A percentile compares a stretch with the other conserved stretches of the same genome.
phyloP scores from a whole-genome alignment of 2,888 invertebrate species.

The Trileptium ribeirensis region DNA sequence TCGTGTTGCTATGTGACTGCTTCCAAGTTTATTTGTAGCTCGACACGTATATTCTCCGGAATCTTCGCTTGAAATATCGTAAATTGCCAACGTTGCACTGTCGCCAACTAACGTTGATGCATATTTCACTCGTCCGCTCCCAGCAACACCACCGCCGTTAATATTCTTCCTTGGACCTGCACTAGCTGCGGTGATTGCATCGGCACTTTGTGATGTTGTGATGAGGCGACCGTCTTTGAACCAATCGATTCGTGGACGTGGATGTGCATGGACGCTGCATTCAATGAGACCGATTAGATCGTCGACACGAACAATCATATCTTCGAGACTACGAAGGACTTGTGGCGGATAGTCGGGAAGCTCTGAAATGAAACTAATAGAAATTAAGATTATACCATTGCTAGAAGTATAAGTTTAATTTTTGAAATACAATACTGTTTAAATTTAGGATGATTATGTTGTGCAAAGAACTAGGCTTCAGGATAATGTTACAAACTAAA shows the following conservation, averaged over 20 bases:
- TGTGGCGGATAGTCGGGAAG: constrained; percentile 45
- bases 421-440: too few relatives aligned
- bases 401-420: too few relatives aligned
- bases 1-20: constrained; percentile 64
- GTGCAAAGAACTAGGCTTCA: too few relatives aligned
- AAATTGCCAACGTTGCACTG: constrained; percentile 60
- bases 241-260: constrained; percentile 50
- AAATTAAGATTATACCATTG: too few relatives aligned
- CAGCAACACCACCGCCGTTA: neutral
- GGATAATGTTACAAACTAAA: too few relatives aligned
- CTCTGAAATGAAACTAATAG: constrained; percentile 33
- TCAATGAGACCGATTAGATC: constrained; percentile 48
- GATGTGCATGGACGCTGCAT: constrained; percentile 50
- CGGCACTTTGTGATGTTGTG: too few relatives aligned
- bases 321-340: constrained; percentile 50
- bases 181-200: too few relatives aligned
- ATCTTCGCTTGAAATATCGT: constrained; percentile 82
- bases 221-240: constrained; percentile 50
- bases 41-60: constrained; percentile 73
- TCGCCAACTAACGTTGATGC: constrained; percentile 52
- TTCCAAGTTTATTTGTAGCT: constrained; percentile 73
- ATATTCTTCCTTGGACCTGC: too few relatives aligned
- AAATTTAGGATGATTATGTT: too few relatives aligned
- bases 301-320: constrained; percentile 47
- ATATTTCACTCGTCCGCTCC: constrained; percentile 35